Evolutionary conservation across 2,113 vertebrate species (phyloP), one percentile per base, ranked within the genome.

Genomic region (Symphodus melops): DNA sequence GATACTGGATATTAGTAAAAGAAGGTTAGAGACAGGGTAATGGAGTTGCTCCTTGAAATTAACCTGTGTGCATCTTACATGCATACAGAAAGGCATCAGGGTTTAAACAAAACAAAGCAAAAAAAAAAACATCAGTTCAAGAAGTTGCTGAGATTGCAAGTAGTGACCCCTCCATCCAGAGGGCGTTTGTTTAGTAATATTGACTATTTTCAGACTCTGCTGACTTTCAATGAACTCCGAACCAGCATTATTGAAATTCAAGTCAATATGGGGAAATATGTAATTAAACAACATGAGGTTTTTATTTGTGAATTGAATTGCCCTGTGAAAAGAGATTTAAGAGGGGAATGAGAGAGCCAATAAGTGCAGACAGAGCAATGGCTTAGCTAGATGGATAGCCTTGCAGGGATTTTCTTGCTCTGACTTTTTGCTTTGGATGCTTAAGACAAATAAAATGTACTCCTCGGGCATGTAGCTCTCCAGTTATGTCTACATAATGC

Each of bases 201-300:
- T 92, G 89, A 92, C 86, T 80, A 86, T 80, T 91, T 93, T 91
- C 86, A 93, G 86, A 92, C 82, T 83, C 62, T 63, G 66, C 84
- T 92, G 89, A 89, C 74, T 93, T 91, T 92, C 93, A 93, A 94
- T 91, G 91, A 93, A 92, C 81, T 92, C 90, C 70, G 67, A 91
- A 90, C 75, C 75, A 80, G 81, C 78, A 66, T 65, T 85, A 85
- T 74, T 82, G 84, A 89, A 89, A 88, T 86, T 69, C 76, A 54
- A 82, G 87, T 91, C 92, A 93, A 94, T 93, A 93, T 63, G 52
- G 53, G 86, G 78, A 92, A 93, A 93, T 93, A 89, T 92, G 91
- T 92, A 89, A 94, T 92, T 87, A 91, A 92, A 88, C 67, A 83
- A 42, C 55, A 85, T 83, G 83, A 88, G 73, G 77, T 75, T 91